A percentile compares a stretch with the other conserved stretches of the same genome.
These are phyloP conservation scores for Knipowitschia caucasica DNA, from an alignment of 2,797 vertebrate species.

Conservation along the genomic window DNA sequence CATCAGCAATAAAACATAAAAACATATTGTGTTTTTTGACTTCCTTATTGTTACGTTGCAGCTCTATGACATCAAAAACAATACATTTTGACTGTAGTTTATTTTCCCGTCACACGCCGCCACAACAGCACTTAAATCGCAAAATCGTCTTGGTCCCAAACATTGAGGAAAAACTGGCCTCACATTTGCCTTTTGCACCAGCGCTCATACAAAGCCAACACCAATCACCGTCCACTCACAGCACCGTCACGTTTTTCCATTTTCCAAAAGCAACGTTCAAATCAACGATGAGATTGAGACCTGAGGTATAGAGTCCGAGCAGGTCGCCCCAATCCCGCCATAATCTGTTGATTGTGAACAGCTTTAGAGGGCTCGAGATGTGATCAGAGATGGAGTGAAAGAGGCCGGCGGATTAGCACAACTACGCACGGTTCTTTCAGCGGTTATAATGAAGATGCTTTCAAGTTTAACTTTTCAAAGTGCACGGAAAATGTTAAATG, in stretches of 20 bases:
- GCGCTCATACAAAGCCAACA: constrained; percentile 40
- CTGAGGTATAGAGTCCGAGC: constrained; percentile 5
- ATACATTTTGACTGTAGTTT: not conserved
- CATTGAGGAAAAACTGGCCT: constrained; percentile 33
- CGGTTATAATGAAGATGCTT: too few species aligned
- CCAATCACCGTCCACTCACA: constrained; percentile 47
- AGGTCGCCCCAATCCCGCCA: not conserved
- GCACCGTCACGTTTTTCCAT: constrained; percentile 56
- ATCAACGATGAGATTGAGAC: constrained; percentile 5
- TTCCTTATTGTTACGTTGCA: too few species aligned
- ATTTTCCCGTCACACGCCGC: constrained; percentile 5
- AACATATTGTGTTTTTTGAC: too few species aligned
- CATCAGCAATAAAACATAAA: too few species aligned
- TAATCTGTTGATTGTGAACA: not conserved
- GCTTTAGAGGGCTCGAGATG: not conserved
- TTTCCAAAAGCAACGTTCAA: constrained; percentile 17
- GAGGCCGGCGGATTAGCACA: not conserved
- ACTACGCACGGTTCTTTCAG: too few species aligned
- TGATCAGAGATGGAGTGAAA: not conserved
- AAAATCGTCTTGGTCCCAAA: too few species aligned
- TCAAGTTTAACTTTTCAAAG: too few species aligned
- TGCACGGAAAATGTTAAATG: too few species aligned
- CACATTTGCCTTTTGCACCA: constrained; percentile 35
- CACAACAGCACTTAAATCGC: constrained; percentile 43
- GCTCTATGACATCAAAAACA: too few species aligned